Evolutionary conservation across 2,113 vertebrate species (phyloP), one percentile per base, ranked within the genome.

Genomic region (Apaloderma vittatum): DNA sequence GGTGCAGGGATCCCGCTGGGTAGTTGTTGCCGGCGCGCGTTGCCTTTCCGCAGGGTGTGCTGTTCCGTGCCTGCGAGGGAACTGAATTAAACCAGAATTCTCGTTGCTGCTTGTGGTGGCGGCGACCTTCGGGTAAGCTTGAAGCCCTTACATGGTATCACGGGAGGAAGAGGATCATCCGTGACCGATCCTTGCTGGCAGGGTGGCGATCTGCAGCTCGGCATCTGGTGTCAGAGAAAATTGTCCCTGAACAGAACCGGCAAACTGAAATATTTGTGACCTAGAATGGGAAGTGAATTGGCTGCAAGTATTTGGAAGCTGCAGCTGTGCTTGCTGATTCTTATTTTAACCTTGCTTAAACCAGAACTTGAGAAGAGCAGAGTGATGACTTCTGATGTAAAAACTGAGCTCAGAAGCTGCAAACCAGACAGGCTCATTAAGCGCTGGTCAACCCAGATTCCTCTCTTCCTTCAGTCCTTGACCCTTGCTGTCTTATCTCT

Each of bases 271-370:
- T 70, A 37, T 70, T 88, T 74, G 90, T 90, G 92, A 82, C 95
- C 88, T 46, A 88, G 88, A 77, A 80, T 52, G 89, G 94, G 93
- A 67, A 90, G 51, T 29, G 90, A 85, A 90, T 77, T 62, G 63
- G 78, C 92, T 90, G 71, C 23, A 34, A 94, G 93, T 40, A 12
- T 73, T 94, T 26, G 61, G 58, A 65, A 91, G 94, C 92, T 91
- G 90, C 93, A 93, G 94, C 96, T 95, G 81, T 86, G 96, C 94
- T 93, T 79, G 55, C 58, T 62, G 79, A 73, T 51, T 85, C 93
- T 94, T 88, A 65, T 86, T 94, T 90, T 95, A 94, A 90, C 79
- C 73, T 79, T 72, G 93, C 94, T 94, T 81, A 7, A 86, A 43
- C 34, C 70, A 85, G 71, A 65, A 59, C 96, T 92, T 76, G 75